A percentile compares a stretch with the other conserved stretches of the same genome.
Evolutionary conservation across 2,888 invertebrate genomes (phyloP).

Genomic region (Aspidapion aeneum): DNA sequence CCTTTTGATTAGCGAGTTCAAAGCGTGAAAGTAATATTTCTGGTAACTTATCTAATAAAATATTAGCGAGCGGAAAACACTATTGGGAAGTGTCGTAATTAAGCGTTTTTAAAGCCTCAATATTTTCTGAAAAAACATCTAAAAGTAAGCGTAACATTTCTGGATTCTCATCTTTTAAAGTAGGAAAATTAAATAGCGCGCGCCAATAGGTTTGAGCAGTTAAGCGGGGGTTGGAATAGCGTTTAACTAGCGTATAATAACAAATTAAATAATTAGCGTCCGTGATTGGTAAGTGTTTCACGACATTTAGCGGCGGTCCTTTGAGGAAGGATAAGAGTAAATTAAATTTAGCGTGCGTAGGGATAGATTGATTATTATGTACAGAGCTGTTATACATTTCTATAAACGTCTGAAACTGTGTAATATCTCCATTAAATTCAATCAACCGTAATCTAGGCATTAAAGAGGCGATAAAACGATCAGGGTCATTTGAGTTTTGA

Average conservation of each 20-base stretch:
- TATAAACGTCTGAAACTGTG: not conserved
- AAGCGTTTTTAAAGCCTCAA: not conserved
- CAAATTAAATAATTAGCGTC: not conserved
- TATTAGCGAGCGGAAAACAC: constrained; percentile 1
- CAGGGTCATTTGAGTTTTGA: not conserved
- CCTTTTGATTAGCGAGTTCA: not conserved
- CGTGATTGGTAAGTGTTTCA: not conserved
- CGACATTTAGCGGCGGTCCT: not conserved
- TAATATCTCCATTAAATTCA: not conserved
- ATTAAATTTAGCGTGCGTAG: not conserved
- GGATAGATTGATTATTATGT: not conserved
- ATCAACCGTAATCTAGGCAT: not conserved
- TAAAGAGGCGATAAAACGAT: not conserved
- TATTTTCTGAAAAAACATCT: constrained; percentile 1
- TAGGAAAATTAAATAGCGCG: not conserved
- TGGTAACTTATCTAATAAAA: constrained; percentile 1
- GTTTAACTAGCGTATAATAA: not conserved
- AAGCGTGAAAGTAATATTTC: not conserved
- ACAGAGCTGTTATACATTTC: constrained; percentile 1
- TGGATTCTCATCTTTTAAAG: constrained; percentile 1
- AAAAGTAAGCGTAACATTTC: not conserved
- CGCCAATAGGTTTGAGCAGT: not conserved
- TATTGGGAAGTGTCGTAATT: not conserved
- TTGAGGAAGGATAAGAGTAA: not conserved
- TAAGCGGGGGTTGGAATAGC: not conserved